Percentiles rank a stretch among this genome's conserved stretches.
Conservation (phyloP, 2,888 invertebrate species). For the Ochropleura leucogaster region DNA sequence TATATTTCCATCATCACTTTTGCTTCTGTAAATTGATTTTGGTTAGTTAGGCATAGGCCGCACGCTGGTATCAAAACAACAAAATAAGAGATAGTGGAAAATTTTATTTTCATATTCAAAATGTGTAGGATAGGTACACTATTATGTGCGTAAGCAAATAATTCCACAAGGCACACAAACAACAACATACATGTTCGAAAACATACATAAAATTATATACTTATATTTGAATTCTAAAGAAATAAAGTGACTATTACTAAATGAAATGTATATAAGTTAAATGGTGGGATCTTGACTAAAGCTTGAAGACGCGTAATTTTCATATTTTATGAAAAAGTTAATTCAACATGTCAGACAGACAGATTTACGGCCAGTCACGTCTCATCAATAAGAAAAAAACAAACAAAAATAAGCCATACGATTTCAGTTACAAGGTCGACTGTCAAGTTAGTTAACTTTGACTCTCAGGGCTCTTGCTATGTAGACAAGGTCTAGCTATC, state of each 20-base stretch:
- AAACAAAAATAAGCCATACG: constrained; percentile 8
- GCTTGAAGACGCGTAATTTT: constrained; percentile 34
- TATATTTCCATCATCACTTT: no score
- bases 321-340: constrained; percentile 26
- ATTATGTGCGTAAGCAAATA: constrained; percentile 21
- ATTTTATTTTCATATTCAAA: constrained; percentile 28
- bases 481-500: constrained; percentile 35
- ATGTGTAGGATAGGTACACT: constrained; percentile 11
- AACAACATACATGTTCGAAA: constrained; percentile 26
- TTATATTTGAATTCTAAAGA: constrained; percentile 17
- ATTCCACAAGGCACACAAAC: constrained; percentile 13
- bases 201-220: constrained; percentile 3
- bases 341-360: constrained; percentile 24
- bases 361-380: constrained; percentile 26
- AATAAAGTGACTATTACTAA: constrained; percentile 28
- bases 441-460: constrained; percentile 33
- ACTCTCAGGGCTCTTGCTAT: constrained; percentile 14
- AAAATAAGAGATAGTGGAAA: constrained; percentile 20
- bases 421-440: constrained; percentile 4
- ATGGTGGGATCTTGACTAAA: constrained; percentile 63
- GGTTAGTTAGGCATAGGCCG: neutral
- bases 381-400: neutral
- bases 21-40: neutral
- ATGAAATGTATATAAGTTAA: constrained; percentile 38
- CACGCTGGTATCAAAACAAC: neutral